Evolutionary conservation across 2,113 vertebrate genomes (phyloP), one percentile per base, ranked within the genome.

Genomic region (Ascaphus truei): DNA sequence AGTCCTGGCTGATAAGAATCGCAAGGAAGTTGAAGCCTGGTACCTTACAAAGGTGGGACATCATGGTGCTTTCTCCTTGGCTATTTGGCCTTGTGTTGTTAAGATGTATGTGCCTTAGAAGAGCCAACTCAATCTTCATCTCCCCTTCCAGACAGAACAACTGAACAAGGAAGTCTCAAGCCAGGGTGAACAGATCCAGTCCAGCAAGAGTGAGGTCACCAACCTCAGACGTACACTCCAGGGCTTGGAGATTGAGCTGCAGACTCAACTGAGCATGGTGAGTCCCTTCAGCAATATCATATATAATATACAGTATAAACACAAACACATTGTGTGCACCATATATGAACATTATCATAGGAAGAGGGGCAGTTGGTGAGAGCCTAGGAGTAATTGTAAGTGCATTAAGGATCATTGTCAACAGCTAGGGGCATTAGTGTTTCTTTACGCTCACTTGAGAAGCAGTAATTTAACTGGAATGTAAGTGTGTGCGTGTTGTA

Each of bases 191-290:
- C 74, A 75, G 71, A 84, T 96, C 3, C 87, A 95, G 76, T 80
- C 71, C 1, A 80, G 91, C 73, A 91, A 85, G 71, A 83, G 57
- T 0, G 92, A 97, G 80, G 85, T 98, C 81, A 93, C 31, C 0
- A 96, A 99, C 4, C 90, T 96, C 30, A 89, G 87, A 79, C 92
- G 90, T 43, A 92, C 81, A 0, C 4, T 96, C 53, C 95, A 99
- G 86, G 0, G 80, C 2, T 80, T 96, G 80, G 88, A 98, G 84
- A 96, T 98, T 0, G 95, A 99, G 64, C 85, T 98, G 4, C 94
- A 98, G 83, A 96, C 96, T 0, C 91, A 97, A 75, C 73, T 87
- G 15, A 96, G 92, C 89, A 89, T 91, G 95, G 91, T 92, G 84
- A 0, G 37, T 59, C 36, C 15, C 26, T 1, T 15, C 41, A 45